A percentile compares a stretch with the other conserved stretches of the same genome.
phyloP scores from a whole-genome alignment of 2,888 invertebrate species.

The Andricus quercusramuli region DNA sequence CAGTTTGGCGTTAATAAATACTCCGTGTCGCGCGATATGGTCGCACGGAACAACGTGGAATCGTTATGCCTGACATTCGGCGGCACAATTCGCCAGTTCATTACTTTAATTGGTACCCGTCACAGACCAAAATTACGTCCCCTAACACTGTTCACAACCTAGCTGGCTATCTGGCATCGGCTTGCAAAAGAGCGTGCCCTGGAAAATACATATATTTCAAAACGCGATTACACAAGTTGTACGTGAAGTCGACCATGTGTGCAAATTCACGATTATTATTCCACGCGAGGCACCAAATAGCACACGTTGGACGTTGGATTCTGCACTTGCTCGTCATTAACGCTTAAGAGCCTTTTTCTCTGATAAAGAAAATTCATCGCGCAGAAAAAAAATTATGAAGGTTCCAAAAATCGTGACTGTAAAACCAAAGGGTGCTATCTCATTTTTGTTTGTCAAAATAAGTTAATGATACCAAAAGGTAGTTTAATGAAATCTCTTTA shows the following conservation, averaged over 20 bases:
- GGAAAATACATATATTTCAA: slow-evolving; percentile 30
- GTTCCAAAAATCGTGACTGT: no score
- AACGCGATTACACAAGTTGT: slow-evolving; percentile 36
- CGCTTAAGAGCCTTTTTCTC: slow-evolving; percentile 13
- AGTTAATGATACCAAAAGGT: no score
- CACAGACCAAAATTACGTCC: slow-evolving; percentile 48
- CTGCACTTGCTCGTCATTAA: slow-evolving; percentile 31
- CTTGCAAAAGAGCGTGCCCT: slow-evolving; percentile 24
- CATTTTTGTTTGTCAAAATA: no score
- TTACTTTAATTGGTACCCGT: slow-evolving; percentile 55
- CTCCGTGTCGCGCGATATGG: neutral
- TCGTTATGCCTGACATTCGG: slow-evolving; percentile 44
- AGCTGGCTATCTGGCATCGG: slow-evolving; percentile 4
- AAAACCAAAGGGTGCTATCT: no score
- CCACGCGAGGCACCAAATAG: slow-evolving; percentile 32
- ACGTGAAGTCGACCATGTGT: slow-evolving; percentile 23
- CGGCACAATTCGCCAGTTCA: slow-evolving; percentile 53
- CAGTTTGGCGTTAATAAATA: slow-evolving; percentile 30
- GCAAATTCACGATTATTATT: slow-evolving; percentile 30
- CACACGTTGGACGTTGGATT: slow-evolving; percentile 31
- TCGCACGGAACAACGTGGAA: neutral
- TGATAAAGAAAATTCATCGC: slow-evolving; percentile 3
- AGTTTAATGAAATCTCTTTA: no score
- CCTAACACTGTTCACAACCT: neutral
- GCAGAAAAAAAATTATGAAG: neutral